phyloP scores from a whole-genome alignment of 2,888 invertebrate species.

The Portevinia maculata region DNA sequence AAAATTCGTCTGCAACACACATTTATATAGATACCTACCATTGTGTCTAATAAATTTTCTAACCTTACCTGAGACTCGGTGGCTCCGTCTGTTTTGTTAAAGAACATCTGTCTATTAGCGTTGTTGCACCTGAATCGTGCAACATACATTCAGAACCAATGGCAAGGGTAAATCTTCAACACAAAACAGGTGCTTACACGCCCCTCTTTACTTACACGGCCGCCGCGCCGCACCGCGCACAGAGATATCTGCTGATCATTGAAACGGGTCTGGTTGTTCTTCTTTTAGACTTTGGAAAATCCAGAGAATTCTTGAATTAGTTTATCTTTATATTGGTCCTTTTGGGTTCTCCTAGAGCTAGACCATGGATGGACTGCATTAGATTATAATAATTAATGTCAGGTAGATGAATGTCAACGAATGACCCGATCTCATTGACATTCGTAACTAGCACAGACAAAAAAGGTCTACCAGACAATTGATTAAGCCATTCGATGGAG shows the following conservation, averaged over 20 bases:
- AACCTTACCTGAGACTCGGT: conserved; percentile 61
- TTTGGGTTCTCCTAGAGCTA: background rate
- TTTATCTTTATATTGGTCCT: conserved; percentile 19
- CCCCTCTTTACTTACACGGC: conserved; percentile 24
- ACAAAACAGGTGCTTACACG: conserved; percentile 64
- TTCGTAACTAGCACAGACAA: conserved; percentile 18
- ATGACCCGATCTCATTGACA: conserved; percentile 28
- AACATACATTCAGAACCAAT: conserved; percentile 33
- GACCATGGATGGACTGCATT: conserved; percentile 10
- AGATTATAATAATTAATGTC: conserved; percentile 18
- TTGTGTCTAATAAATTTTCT: conserved; percentile 67
- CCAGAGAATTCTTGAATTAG: conserved; percentile 55
- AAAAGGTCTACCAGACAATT: background rate
- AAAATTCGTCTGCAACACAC: conserved; percentile 44
- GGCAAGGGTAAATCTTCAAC: conserved; percentile 55
- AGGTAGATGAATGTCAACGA: conserved; percentile 15
- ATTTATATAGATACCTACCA: conserved; percentile 39
- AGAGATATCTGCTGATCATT: conserved; percentile 31
- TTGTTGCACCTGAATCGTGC: conserved; percentile 70
- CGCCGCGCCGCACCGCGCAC: too few relatives aligned
- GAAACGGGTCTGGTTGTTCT: conserved; percentile 45
- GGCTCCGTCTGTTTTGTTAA: conserved; percentile 23
- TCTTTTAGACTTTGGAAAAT: conserved; percentile 33
- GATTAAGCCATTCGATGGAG: conserved; percentile 31
- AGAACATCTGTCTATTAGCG: conserved; percentile 72